Evolutionary conservation across 2,113 vertebrate species (phyloP), one percentile per base, ranked within the genome.

Genomic region (Leptodactylus fuscus): DNA sequence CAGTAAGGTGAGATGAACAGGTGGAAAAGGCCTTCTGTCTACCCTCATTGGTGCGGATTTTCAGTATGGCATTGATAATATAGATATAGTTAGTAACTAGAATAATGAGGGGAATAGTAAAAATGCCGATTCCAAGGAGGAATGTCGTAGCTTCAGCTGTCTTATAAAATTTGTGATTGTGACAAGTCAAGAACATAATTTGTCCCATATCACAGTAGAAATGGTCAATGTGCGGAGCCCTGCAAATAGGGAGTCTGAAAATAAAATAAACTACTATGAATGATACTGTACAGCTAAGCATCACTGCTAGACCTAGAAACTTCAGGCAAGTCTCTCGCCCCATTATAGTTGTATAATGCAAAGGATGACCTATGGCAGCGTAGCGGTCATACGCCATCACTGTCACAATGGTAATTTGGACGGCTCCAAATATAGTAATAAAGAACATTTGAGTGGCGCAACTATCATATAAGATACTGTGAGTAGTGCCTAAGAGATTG

Each of bases 361-460:
- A 79, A 8, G 87, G 88, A 18, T 73, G 53, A 74, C 81, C 85
- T 82, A 88, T 87, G 46, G 86, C 86, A 74, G 87, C 77, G 22
- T 86, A 85, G 53, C 60, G 8, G 48, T 88, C 85, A 51, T 86
- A 86, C 27, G 88, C 81, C 83, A 83, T 90, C 51, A 87, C 67
- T 24, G 83, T 84, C n/a, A 88, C 87, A 27, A 88, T 49, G 27
- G 85, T 81, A 55, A 69, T 88, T 22, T 88, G 62, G 8, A 81
- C 32, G 24, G 82, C 29, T 60, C 49, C 87, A 82, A 87, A 70
- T 38, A 84, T 86, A 58, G 81, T 71, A 34, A 22, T 15, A 22
- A 78, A 55, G 41, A 79, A 20, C 22, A 89, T 75, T 49, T 88
- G 87, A 12, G 46, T 49, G 20, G 86, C 83, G 24, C 87, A 85